Conservation (phyloP, 2,113 vertebrate genomes). For the Oncorhynchus kisutch region DNA sequence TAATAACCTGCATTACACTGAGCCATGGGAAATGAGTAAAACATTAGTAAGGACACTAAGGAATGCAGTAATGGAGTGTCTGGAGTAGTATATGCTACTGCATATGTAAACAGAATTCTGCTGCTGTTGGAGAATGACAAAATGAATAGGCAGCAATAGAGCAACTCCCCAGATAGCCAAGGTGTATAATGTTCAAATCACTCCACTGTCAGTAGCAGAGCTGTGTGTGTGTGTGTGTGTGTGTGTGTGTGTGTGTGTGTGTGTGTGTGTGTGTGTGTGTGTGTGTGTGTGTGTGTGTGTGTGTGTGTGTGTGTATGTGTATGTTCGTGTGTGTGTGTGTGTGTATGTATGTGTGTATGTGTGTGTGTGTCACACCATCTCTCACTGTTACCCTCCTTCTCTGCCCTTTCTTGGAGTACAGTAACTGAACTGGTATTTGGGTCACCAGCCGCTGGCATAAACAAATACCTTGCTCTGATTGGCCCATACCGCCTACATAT, state of each 20-base stretch:
- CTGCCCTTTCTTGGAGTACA: not conserved
- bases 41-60: slow-evolving; percentile 57
- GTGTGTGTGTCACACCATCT: not conserved
- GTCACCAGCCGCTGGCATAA: not conserved
- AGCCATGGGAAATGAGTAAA: slow-evolving; percentile 41
- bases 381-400: not conserved
- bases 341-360: too few relatives aligned
- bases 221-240: not conserved
- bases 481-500: not conserved
- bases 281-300: not conserved
- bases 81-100: slow-evolving; percentile 70
- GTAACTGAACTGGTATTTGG: not conserved
- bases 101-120: slow-evolving; percentile 56
- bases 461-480: slow-evolving; percentile 1
- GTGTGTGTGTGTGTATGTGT: too few relatives aligned
- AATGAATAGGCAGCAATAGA: slow-evolving; percentile 63
- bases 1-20: slow-evolving; percentile 58
- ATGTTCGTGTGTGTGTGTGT: not conserved
- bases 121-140: slow-evolving; percentile 66
- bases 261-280: not conserved
- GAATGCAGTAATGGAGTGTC: slow-evolving; percentile 63
- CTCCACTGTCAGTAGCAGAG: slow-evolving; percentile 49
- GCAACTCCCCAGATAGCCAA: slow-evolving; percentile 55
- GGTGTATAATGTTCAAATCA: slow-evolving; percentile 60
- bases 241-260: not conserved